Evolutionary conservation across 2,797 vertebrate species (phyloP).

Genomic region (Lacerta bilineata): DNA sequence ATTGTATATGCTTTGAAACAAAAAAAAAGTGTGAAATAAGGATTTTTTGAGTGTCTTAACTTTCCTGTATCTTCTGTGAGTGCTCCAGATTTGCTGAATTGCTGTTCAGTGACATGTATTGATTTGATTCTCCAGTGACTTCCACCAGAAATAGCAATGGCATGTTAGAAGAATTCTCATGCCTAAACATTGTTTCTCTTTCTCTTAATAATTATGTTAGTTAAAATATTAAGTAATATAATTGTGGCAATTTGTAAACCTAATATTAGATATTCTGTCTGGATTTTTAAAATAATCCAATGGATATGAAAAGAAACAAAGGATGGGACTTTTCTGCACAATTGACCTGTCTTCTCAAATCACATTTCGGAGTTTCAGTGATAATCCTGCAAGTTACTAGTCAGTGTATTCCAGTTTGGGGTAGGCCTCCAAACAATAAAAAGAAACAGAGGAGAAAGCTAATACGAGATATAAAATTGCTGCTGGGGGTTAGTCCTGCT

Average conservation of each 20-base stretch:
- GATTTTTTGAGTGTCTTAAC: constrained; percentile 22
- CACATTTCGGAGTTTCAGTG: neutral
- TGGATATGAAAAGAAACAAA: neutral
- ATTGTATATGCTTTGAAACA: constrained; percentile 48
- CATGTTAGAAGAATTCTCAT: neutral
- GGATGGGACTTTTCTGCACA: neutral
- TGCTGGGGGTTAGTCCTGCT: neutral
- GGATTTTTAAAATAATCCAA: neutral
- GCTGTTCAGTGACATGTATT: neutral
- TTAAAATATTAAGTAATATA: constrained; percentile 31
- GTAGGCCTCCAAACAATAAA: neutral
- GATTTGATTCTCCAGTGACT: neutral
- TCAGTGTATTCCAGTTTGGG: neutral
- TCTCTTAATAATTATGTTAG: constrained; percentile 18
- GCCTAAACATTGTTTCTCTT: neutral
- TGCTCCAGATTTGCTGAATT: neutral
- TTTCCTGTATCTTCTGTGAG: neutral
- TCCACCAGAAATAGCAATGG: neutral
- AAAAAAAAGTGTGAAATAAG: constrained; percentile 22
- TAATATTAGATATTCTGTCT: neutral
- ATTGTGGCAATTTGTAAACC: constrained; percentile 31
- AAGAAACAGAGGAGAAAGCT: neutral
- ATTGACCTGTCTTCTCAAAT: neutral
- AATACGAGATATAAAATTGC: neutral
- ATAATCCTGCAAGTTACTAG: neutral